phyloP scores from a whole-genome alignment of 2,888 invertebrate genomes.

The Agrenia bidenticulata region DNA sequence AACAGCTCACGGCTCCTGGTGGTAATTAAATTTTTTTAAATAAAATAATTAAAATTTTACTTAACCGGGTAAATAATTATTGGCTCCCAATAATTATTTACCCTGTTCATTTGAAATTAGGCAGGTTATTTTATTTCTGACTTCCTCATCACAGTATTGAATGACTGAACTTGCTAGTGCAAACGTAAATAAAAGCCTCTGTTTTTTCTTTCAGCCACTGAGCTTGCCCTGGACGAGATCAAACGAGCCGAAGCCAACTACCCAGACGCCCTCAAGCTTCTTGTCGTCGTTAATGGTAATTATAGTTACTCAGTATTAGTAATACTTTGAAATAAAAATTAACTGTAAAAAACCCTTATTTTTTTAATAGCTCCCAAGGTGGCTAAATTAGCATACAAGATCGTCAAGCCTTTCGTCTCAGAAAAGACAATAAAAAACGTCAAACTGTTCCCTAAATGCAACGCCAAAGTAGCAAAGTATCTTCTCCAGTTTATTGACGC shows the following conservation, averaged over 20 bases:
- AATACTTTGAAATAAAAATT: neutral
- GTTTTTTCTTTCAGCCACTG: conserved; percentile 37
- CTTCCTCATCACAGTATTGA: no score
- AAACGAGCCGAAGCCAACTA: conserved; percentile 44
- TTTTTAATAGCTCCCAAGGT: conserved; percentile 46
- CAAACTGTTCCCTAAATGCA: conserved; percentile 48
- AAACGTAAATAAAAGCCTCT: neutral
- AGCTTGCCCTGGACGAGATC: conserved; percentile 47
- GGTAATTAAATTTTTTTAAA: conserved; percentile 34
- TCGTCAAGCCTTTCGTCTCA: conserved; percentile 46
- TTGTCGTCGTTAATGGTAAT: conserved; percentile 49
- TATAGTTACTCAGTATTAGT: no score
- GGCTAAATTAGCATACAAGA: conserved; percentile 50
- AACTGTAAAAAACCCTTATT: neutral
- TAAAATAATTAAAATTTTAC: neutral
- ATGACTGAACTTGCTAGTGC: no score
- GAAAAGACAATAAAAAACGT: conserved; percentile 46
- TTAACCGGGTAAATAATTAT: no score
- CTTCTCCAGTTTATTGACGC: conserved; percentile 46
- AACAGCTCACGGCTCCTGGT: conserved; percentile 49
- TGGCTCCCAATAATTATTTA: no score
- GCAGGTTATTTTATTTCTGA: no score
- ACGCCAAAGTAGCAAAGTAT: conserved; percentile 45
- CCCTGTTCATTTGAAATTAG: no score
- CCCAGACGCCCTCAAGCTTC: conserved; percentile 44